Percentiles rank a stretch among this genome's conserved stretches.
Conservation (phyloP, 2,113 vertebrate genomes). For the Aythya baeri region DNA sequence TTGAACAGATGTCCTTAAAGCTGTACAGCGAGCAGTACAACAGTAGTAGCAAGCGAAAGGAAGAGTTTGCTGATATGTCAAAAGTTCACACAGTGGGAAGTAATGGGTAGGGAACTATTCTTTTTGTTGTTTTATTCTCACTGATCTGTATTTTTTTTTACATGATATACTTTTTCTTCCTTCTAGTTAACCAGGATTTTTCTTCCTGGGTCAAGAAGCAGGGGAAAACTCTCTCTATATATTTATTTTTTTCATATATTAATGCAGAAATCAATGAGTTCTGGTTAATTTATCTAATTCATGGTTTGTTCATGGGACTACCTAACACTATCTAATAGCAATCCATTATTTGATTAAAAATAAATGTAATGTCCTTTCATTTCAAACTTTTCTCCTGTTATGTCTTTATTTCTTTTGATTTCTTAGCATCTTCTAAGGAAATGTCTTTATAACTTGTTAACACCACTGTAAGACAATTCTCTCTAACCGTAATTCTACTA, state of each 20-base stretch:
- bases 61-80: conserved; percentile 84
- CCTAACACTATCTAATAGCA: neutral
- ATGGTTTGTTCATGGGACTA: neutral
- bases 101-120: conserved; percentile 79
- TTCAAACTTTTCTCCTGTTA: neutral
- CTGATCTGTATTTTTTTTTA: conserved; percentile 67
- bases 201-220: conserved; percentile 1
- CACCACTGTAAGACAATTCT: neutral
- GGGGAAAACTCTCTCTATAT: neutral
- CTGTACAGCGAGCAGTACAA: conserved; percentile 87
- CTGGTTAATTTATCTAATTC: neutral
- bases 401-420: neutral
- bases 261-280: neutral
- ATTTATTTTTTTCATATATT: neutral
- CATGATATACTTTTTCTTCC: conserved; percentile 19
- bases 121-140: conserved; percentile 79
- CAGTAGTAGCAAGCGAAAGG: conserved; percentile 80
- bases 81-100: conserved; percentile 87
- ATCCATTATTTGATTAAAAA: neutral
- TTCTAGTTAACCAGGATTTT: conserved; percentile 40
- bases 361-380: neutral
- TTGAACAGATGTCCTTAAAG: conserved; percentile 93
- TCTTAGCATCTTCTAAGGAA: conserved; percentile 7
- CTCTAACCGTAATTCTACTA: neutral
- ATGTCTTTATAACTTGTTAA: neutral